Conservation (phyloP, 2,113 vertebrate species). For the Pongo abelii region DNA sequence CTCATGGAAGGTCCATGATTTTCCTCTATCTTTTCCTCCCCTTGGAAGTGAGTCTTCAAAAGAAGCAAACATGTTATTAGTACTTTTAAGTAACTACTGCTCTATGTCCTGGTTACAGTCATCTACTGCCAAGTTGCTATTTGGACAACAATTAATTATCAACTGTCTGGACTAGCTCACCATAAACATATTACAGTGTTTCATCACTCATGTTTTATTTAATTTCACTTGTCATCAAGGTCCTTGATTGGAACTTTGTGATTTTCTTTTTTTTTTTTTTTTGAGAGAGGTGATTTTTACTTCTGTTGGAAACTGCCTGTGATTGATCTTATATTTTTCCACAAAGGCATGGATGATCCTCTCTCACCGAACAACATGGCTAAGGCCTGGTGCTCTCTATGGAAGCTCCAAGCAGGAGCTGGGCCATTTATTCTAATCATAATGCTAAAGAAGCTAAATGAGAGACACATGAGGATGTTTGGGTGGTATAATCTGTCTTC, state of each 20-base stretch:
- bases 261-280: constrained; percentile 77
- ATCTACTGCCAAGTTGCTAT: constrained; percentile 84
- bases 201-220: constrained; percentile 88
- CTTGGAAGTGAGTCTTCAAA: constrained; percentile 61
- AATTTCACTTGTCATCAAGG: constrained; percentile 88
- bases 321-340: constrained; percentile 75
- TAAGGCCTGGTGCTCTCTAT: background rate
- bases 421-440: background rate
- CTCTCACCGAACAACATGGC: background rate
- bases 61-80: constrained; percentile 65
- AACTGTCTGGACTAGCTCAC: constrained; percentile 85
- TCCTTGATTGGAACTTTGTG: constrained; percentile 83
- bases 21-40: constrained; percentile 51
- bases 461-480: constrained; percentile 41
- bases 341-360: constrained; percentile 57
- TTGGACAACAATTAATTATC: constrained; percentile 88
- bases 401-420: background rate
- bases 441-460: constrained; percentile 54
- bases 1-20: constrained; percentile 17
- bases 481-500: constrained; percentile 57
- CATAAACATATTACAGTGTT: constrained; percentile 84
- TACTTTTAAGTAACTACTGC: constrained; percentile 76
- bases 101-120: constrained; percentile 75
- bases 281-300: constrained; percentile 80
- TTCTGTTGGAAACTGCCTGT: constrained; percentile 81